A percentile compares a stretch with the other conserved stretches of the same genome.
Evolutionary conservation across 2,113 vertebrate genomes (phyloP).

Genomic region (Burhinus oedicnemus): DNA sequence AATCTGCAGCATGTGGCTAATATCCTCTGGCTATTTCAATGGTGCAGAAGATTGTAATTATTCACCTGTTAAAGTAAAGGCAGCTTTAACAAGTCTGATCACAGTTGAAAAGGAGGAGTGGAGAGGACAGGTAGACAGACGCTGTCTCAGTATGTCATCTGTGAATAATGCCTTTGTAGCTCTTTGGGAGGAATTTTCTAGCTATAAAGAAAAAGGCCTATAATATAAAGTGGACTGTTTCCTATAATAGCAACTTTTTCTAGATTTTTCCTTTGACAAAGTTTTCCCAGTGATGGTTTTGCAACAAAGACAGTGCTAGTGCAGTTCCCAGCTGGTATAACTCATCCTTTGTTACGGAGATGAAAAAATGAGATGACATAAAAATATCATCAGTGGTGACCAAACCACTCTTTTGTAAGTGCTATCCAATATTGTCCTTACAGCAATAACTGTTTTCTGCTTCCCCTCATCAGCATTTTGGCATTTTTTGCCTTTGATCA

Average conservation of each 20-base stretch:
- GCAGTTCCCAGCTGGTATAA: background rate
- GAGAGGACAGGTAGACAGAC: constrained; percentile 22
- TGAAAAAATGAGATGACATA: background rate
- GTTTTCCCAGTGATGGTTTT: background rate
- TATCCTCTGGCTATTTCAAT: constrained; percentile 16
- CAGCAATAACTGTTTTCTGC: background rate
- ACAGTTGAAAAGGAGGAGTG: constrained; percentile 11
- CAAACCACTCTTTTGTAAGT: background rate
- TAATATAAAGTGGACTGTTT: background rate
- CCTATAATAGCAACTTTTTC: background rate
- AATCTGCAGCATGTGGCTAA: background rate
- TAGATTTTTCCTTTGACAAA: background rate
- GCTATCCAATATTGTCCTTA: background rate
- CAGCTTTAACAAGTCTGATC: constrained; percentile 10
- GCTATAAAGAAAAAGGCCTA: background rate
- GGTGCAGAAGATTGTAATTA: constrained; percentile 51
- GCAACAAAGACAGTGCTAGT: background rate
- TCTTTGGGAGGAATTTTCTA: background rate
- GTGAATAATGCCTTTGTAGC: constrained; percentile 9
- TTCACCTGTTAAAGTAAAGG: constrained; percentile 56
- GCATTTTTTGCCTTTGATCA: background rate
- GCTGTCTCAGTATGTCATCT: constrained; percentile 24
- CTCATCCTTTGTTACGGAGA: background rate
- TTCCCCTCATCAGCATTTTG: background rate
- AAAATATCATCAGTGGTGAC: background rate